Base-by-base conservation (phyloP, 2,888 invertebrate species). In the Epiperipatus broadwayi region DNA sequence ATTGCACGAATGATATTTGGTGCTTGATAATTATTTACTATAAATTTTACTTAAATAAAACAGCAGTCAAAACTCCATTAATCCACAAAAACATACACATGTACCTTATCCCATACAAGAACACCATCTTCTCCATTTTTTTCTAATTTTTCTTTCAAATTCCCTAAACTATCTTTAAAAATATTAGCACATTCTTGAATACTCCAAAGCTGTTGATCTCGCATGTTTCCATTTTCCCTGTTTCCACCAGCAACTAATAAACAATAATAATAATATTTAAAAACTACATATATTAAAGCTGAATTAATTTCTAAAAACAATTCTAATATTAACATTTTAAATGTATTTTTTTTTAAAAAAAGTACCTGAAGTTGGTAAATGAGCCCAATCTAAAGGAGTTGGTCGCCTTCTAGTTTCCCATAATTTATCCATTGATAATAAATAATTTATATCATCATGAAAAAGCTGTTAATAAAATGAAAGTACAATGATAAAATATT, bases 91-190 rank as follows among this genome's bases (percentile, higher is more conserved):
- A n/a, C n/a, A n/a, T n/a, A n/a, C n/a, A n/a, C n/a, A n/a, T n/a
- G n/a, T n/a, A n/a, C n/a, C 54, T 97, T 97, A 59, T 97, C 95
- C 95, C 95, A 97, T 38, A 83, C 73, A n/a, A n/a, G n/a, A n/a
- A n/a, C n/a, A n/a, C n/a, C n/a, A n/a, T n/a, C n/a, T n/a, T n/a
- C n/a, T n/a, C n/a, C n/a, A n/a, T n/a, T n/a, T n/a, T n/a, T n/a
- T n/a, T n/a, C n/a, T n/a, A n/a, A n/a, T n/a, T 55, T 31, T 61
- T 58, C 52, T 71, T 73, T 31, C 8, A 91, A 61, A 1, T 63
- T 61, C 5, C 63, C 61, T 29, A 83, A 60, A 45, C 78, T 74
- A 0, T 71, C 63, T 0, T 71, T 66, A 57, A 85, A 80, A 0
- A 83, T 66, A 39, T 64, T 55, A 1, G 65, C 67, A 54, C 81